Conservation (phyloP, 2,113 vertebrate genomes). For the Colossoma macropomum region DNA sequence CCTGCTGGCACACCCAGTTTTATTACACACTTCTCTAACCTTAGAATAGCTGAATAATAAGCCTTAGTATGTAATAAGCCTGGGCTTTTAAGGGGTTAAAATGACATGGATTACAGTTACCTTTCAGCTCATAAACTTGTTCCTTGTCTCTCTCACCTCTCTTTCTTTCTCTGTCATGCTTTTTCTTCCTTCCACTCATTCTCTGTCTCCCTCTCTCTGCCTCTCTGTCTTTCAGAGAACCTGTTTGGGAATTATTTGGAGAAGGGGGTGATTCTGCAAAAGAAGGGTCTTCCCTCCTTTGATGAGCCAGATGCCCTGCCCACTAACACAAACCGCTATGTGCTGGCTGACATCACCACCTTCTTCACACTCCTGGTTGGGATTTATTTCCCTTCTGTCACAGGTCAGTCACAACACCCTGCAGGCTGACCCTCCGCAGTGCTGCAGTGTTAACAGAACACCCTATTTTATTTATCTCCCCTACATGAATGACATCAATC, state of each 20-base stretch:
- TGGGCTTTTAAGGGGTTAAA: no score
- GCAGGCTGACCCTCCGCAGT: background rate
- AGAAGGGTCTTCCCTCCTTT: slow-evolving; percentile 69
- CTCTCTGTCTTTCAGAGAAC: slow-evolving; percentile 80
- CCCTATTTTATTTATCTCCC: no score
- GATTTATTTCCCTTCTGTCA: slow-evolving; percentile 99
- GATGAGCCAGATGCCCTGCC: slow-evolving; percentile 70
- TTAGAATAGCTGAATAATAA: no score
- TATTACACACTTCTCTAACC: no score
- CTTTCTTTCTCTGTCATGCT: background rate
- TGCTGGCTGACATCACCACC: slow-evolving; percentile 93
- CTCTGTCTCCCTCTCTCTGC: background rate
- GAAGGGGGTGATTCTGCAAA: slow-evolving; percentile 88
- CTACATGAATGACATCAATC: no score
- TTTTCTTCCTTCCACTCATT: background rate
- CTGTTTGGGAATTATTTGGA: slow-evolving; percentile 90
- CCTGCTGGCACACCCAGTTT: no score
- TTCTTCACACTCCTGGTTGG: slow-evolving; percentile 97
- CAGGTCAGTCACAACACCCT: slow-evolving; percentile 79
- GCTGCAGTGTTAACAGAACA: no score
- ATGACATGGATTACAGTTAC: background rate
- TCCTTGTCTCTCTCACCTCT: background rate
- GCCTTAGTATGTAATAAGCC: no score
- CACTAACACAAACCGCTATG: slow-evolving; percentile 88
- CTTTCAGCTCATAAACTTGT: background rate